Percentiles rank a stretch among this genome's conserved stretches.
Evolutionary conservation across 1,140 invertebrate genomes (phyloP).

Genomic region (Solenopsis fugax): DNA sequence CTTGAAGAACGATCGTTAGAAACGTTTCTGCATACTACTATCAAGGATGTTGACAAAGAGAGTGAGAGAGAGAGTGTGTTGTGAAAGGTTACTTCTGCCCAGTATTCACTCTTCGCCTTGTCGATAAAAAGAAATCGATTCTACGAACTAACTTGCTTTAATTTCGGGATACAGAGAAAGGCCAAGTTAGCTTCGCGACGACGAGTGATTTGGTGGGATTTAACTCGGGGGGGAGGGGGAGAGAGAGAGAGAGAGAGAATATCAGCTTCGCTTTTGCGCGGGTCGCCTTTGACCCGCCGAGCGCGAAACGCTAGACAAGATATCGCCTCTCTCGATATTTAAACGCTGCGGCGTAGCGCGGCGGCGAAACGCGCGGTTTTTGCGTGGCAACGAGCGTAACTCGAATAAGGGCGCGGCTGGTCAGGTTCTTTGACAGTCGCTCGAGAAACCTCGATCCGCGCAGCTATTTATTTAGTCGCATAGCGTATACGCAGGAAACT

Average conservation of each 20-base stretch:
- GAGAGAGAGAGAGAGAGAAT: neutral
- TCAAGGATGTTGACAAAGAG: neutral
- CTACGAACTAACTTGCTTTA: slow-evolving; percentile 50
- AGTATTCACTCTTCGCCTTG: neutral
- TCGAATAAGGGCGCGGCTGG: slow-evolving; percentile 47
- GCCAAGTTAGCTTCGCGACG: slow-evolving; percentile 22
- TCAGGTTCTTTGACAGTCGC: slow-evolving; percentile 42
- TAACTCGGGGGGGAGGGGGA: slow-evolving; percentile 12
- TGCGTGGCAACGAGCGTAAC: slow-evolving; percentile 37
- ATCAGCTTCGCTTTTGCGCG: slow-evolving; percentile 6
- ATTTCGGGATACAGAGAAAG: slow-evolving; percentile 34
- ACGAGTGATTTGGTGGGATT: slow-evolving; percentile 49
- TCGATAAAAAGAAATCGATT: slow-evolving; percentile 52
- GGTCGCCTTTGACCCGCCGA: slow-evolving; percentile 48
- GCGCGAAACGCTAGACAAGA: slow-evolving; percentile 51
- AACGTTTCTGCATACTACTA: neutral
- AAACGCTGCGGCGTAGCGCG: neutral
- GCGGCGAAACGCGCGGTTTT: slow-evolving; percentile 37
- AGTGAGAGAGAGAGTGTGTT: neutral
- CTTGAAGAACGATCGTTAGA: neutral
- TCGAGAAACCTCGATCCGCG: slow-evolving; percentile 15
- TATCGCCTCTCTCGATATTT: slow-evolving; percentile 51
- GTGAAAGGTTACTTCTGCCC: slow-evolving; percentile 14
- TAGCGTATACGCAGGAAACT: neutral
- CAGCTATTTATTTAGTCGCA: slow-evolving; percentile 47